These are phyloP conservation scores for Apis cerana DNA, from an alignment of 1,140 invertebrate genomes.

Conservation along the genomic window DNA sequence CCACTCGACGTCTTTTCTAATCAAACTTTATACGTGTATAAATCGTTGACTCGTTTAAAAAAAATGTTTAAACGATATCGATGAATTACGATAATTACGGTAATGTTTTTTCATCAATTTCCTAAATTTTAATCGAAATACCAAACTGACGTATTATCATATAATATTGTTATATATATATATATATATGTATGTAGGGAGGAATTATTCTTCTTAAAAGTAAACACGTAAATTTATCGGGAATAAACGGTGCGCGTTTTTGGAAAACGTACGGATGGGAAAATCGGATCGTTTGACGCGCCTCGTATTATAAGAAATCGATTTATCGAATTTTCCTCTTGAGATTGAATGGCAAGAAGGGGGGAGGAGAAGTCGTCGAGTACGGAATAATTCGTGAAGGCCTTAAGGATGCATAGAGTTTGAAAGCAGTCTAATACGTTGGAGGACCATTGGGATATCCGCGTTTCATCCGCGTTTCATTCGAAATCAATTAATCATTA, in stretches of 20 bases:
- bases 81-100: no score
- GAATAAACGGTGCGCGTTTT: background rate
- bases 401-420: conserved; percentile 61
- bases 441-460: conserved; percentile 29
- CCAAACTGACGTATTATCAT: no score
- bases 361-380: conserved; percentile 23
- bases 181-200: no score
- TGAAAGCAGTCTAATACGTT: conserved; percentile 49
- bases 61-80: no score
- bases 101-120: no score
- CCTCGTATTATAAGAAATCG: conserved; percentile 27
- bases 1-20: background rate
- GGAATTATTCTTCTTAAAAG: background rate
- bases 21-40: no score
- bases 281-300: background rate
- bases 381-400: conserved; percentile 50
- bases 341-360: conserved; percentile 27
- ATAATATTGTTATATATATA: no score
- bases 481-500: conserved; percentile 28
- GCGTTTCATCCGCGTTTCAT: conserved; percentile 7
- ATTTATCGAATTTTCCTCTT: conserved; percentile 29
- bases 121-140: no score
- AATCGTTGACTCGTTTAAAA: no score
- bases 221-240: background rate
- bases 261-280: background rate